Conservation (phyloP, 2,113 vertebrate genomes). For the Holacanthus passer region DNA sequence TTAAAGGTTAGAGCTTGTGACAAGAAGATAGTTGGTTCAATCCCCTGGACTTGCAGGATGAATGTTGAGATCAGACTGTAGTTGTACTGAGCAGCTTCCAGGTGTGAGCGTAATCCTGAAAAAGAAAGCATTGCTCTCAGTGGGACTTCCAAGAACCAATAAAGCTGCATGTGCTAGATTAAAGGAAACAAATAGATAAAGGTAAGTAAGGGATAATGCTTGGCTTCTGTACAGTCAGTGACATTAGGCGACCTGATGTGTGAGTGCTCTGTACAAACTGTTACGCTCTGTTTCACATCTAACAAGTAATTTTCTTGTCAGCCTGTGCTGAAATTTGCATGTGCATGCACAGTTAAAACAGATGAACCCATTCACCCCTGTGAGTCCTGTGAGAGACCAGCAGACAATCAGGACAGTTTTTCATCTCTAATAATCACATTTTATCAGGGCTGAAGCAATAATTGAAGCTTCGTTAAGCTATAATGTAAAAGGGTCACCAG, state of each 20-base stretch:
- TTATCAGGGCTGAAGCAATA: background rate
- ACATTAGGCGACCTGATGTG: conserved; percentile 27
- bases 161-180: conserved; percentile 8
- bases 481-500: background rate
- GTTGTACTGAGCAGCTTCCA: no score
- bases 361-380: conserved; percentile 8
- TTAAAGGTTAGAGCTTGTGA: no score
- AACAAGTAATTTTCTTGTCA: background rate
- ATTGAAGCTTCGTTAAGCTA: background rate
- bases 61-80: no score
- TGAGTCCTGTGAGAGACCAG: background rate
- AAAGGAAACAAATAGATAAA: conserved; percentile 24
- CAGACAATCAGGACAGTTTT: background rate
- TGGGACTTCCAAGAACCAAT: no score
- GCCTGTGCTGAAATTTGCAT: background rate
- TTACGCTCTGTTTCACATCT: background rate
- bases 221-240: background rate
- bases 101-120: no score
- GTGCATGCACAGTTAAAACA: background rate
- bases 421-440: background rate
- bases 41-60: no score
- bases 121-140: no score
- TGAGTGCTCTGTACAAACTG: background rate
- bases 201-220: background rate
- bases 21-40: no score